Base-by-base conservation (phyloP, 1,140 invertebrate genomes). In the Drosophila ogumai region DNA sequence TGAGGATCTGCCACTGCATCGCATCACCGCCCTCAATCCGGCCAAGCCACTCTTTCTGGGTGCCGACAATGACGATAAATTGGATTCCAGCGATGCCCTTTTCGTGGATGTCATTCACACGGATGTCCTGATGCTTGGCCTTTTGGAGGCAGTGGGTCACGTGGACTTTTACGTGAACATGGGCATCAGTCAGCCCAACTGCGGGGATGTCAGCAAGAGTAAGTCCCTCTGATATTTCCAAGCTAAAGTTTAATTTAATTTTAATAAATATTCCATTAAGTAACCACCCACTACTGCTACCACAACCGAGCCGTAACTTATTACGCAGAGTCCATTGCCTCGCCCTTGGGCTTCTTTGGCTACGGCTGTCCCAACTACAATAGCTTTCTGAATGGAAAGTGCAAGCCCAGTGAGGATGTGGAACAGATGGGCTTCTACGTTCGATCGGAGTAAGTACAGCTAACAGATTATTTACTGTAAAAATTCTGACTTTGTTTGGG, bases 71-170 rank as follows among this genome's bases (percentile, higher is more conserved):
- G 9, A 3, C 0, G 19, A 44, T 3, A 75, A 73, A 12, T 13
- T 81, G 15, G 79, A 81, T 55, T 8, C 52, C 36, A 46, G 13
- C 5, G 79, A 81, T 58, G 79, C 79, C 7, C 25, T 34, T 0
- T 81, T 81, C 40, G 71, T 81, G 8, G 79, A 81, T 31, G 66
- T 81, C 6, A 36, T 81, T 3, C 79, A 81, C 41, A 63, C 78
- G 10, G 79, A 81, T 41, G 56, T 76, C 0, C 28, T 76, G 12
- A 46, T 81, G 34, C 17, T 47, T n/a, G 79, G 79, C 9, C 22
- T 81, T 0, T 7, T 81, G 9, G 43, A 63, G 19, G 10, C 72
- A 3, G 41, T 76, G 40, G 79, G 79, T 0, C 65, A 81, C 13
- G 65, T 66, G 4, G 79, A 81, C 41, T 81, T 81, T 17, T 81